phyloP scores from a whole-genome alignment of 64 coral and sea anemone species.

The Montipora efflorescens region DNA sequence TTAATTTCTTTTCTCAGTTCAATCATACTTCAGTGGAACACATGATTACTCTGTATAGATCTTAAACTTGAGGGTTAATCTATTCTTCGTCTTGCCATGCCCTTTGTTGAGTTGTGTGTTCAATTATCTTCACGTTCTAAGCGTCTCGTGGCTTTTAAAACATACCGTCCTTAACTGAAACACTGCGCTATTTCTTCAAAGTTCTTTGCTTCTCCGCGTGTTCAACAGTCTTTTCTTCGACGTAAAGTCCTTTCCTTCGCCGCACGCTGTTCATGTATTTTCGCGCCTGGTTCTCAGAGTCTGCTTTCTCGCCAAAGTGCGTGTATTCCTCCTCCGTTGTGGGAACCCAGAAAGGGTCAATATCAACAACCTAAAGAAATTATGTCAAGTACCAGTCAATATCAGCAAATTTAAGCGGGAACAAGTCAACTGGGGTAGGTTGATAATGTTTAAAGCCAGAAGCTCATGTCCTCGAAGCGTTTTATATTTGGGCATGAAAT shows the following conservation, averaged over 20 bases:
- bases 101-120: background rate
- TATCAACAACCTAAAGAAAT: conserved; percentile 74
- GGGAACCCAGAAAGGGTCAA: conserved; percentile 96
- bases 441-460: too few relatives aligned
- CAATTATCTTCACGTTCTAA: background rate
- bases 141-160: background rate
- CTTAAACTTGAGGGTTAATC: too few relatives aligned
- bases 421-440: too few relatives aligned
- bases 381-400: background rate
- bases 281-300: conserved; percentile 92
- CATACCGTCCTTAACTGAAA: background rate
- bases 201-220: conserved; percentile 97
- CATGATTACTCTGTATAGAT: too few relatives aligned
- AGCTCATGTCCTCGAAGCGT: too few relatives aligned
- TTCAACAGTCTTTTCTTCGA: conserved; percentile 97
- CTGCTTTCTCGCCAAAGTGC: conserved; percentile 96
- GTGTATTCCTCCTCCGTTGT: conserved; percentile 96
- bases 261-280: conserved; percentile 98
- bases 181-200: conserved; percentile 76
- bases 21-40: too few relatives aligned
- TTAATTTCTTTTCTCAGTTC: too few relatives aligned
- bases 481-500: too few relatives aligned
- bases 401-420: background rate
- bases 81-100: too few relatives aligned
- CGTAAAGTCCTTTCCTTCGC: conserved; percentile 90